A percentile compares a stretch with the other conserved stretches of the same genome.
Conservation (phyloP, 2,888 invertebrate genomes). For the Prosapia bicincta region DNA sequence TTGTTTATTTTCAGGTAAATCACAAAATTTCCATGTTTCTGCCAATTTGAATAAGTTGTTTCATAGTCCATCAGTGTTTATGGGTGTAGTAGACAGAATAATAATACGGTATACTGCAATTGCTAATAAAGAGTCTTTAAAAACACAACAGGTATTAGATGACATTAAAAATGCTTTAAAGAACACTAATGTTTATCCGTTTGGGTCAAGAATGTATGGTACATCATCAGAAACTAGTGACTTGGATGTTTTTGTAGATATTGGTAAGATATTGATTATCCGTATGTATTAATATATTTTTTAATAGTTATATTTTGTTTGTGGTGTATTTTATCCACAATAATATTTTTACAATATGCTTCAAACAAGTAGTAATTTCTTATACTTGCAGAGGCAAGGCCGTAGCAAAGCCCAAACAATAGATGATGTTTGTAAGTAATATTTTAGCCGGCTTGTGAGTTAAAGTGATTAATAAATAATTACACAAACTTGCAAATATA, state of each 20-base stretch:
- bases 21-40: background rate
- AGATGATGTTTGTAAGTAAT: too few relatives aligned
- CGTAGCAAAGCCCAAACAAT: too few relatives aligned
- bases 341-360: too few relatives aligned
- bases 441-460: too few relatives aligned
- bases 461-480: too few relatives aligned
- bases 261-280: too few relatives aligned
- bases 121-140: background rate
- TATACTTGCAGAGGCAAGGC: too few relatives aligned
- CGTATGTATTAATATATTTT: too few relatives aligned
- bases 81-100: background rate
- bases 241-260: constrained; percentile 7
- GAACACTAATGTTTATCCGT: background rate
- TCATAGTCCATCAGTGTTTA: background rate
- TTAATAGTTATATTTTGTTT: too few relatives aligned
- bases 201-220: constrained; percentile 7
- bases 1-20: background rate
- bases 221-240: constrained; percentile 2
- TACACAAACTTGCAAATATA: too few relatives aligned
- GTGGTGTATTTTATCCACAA: too few relatives aligned
- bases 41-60: background rate
- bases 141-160: background rate
- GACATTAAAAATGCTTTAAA: background rate
- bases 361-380: too few relatives aligned
- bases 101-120: background rate